These are phyloP conservation scores for Scyliorhinus canicula DNA, from an alignment of 2,797 vertebrate genomes.

Conservation along the genomic window DNA sequence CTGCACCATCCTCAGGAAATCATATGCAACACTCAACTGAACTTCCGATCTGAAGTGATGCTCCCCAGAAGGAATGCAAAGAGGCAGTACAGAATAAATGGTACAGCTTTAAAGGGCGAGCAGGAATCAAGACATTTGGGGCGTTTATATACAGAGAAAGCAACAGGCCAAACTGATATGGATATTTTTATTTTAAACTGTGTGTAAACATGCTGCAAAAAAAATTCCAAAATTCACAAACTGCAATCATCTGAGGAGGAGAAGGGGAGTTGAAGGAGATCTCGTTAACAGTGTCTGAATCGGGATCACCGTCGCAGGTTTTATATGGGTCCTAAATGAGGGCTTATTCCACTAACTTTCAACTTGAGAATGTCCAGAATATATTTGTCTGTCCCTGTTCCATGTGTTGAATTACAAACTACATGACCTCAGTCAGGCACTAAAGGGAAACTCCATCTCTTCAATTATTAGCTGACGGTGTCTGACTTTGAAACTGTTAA, in stretches of 20 bases:
- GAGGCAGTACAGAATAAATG: background rate
- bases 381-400: background rate
- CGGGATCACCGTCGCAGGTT: background rate
- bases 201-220: background rate
- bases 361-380: constrained; percentile 15
- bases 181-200: too few species aligned
- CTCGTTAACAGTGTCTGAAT: background rate
- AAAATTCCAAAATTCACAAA: background rate
- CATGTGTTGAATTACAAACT: background rate
- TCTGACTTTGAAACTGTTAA: background rate
- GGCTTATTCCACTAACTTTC: background rate
- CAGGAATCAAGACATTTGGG: background rate
- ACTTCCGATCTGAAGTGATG: background rate
- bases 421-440: background rate
- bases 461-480: background rate
- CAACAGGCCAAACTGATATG: background rate
- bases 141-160: background rate
- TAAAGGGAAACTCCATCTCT: constrained; percentile 3
- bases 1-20: background rate
- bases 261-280: background rate
- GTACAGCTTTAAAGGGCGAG: background rate
- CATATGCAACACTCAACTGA: background rate
- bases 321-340: background rate
- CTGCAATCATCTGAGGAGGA: too few species aligned
- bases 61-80: background rate